phyloP scores from a whole-genome alignment of 2,888 invertebrate genomes.

The Cataglyphis altisquamis region DNA sequence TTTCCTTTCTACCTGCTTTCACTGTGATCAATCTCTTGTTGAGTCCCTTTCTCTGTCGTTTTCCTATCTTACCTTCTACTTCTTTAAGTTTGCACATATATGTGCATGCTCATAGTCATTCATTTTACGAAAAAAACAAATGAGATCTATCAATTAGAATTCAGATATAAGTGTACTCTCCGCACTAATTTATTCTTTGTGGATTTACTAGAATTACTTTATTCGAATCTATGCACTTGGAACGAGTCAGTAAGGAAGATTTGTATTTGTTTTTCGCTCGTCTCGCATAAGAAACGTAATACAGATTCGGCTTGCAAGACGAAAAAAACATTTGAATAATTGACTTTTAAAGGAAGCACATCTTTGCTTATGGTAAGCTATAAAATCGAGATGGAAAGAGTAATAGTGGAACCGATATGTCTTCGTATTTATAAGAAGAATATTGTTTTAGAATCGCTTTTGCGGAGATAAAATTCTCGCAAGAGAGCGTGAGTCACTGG shows the following conservation, averaged over 20 bases:
- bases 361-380: slow-evolving; percentile 67
- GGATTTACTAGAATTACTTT: slow-evolving; percentile 53
- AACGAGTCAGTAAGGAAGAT: slow-evolving; percentile 63
- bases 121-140: slow-evolving; percentile 68
- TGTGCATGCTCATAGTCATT: slow-evolving; percentile 73
- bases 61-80: slow-evolving; percentile 64
- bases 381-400: slow-evolving; percentile 61
- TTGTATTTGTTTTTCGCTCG: slow-evolving; percentile 50
- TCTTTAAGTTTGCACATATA: slow-evolving; percentile 52
- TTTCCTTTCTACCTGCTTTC: slow-evolving; percentile 60
- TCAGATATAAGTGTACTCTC: slow-evolving; percentile 62
- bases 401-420: slow-evolving; percentile 60
- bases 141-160: slow-evolving; percentile 60
- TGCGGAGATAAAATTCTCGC: slow-evolving; percentile 61
- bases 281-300: slow-evolving; percentile 48
- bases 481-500: slow-evolving; percentile 64
- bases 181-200: slow-evolving; percentile 58
- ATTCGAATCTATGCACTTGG: slow-evolving; percentile 57
- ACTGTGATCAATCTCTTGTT: slow-evolving; percentile 58
- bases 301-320: slow-evolving; percentile 55
- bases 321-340: slow-evolving; percentile 66
- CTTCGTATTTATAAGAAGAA: slow-evolving; percentile 51
- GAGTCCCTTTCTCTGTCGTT: slow-evolving; percentile 57
- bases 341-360: slow-evolving; percentile 75
- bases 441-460: slow-evolving; percentile 55